Percentiles rank a stretch among this genome's conserved stretches.
These are phyloP conservation scores for Apogon talboti DNA, from an alignment of 2,797 vertebrate genomes.

Conservation along the genomic window DNA sequence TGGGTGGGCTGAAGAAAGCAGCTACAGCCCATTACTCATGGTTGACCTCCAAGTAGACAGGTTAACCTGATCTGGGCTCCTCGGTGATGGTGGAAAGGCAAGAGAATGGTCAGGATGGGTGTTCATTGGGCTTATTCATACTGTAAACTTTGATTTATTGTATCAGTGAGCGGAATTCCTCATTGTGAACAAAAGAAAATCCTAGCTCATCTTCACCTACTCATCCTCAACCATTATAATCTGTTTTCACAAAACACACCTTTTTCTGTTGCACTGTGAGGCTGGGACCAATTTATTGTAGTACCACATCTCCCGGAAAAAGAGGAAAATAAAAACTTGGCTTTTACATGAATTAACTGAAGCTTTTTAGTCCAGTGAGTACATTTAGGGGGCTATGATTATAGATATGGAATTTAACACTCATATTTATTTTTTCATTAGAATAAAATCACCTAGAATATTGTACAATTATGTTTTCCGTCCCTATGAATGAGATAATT, in stretches of 20 bases:
- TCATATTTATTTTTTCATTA: too few species aligned
- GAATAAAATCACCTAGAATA: too few species aligned
- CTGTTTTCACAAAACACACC: neutral
- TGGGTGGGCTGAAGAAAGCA: slow-evolving; percentile 61
- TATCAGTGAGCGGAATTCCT: slow-evolving; percentile 21
- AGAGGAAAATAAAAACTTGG: neutral
- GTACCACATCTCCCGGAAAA: neutral
- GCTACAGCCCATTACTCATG: slow-evolving; percentile 70
- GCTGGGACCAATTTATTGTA: neutral
- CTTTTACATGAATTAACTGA: neutral
- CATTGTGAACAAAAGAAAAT: slow-evolving; percentile 19
- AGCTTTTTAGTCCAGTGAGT: too few species aligned
- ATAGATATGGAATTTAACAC: too few species aligned
- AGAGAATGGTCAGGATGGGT: slow-evolving; percentile 15
- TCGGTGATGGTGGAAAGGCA: slow-evolving; percentile 30
- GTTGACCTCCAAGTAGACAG: slow-evolving; percentile 63
- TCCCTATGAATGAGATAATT: too few species aligned
- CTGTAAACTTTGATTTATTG: slow-evolving; percentile 51
- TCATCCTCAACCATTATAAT: slow-evolving; percentile 13
- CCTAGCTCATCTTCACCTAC: slow-evolving; percentile 44
- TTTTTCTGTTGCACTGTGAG: neutral
- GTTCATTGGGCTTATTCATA: slow-evolving; percentile 39
- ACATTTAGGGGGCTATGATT: too few species aligned
- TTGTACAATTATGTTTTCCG: too few species aligned
- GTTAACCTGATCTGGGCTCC: slow-evolving; percentile 41